Conservation (phyloP, 2,888 invertebrate species). For the Lottia scabra region DNA sequence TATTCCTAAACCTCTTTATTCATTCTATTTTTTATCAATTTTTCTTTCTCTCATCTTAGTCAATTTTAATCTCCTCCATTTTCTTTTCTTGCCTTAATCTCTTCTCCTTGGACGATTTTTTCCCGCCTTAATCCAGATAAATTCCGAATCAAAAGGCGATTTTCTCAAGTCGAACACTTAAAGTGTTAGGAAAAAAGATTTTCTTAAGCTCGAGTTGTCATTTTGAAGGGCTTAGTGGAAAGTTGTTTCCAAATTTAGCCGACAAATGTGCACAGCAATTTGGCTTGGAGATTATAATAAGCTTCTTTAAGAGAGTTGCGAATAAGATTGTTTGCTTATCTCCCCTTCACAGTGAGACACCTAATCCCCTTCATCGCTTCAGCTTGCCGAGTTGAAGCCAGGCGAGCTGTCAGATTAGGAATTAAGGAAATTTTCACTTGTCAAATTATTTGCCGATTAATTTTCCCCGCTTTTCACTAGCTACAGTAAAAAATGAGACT, state of each 20-base stretch:
- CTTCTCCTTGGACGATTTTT: no score
- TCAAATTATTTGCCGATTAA: slow-evolving; percentile 2
- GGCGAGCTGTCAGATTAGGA: neutral
- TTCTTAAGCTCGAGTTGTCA: neutral
- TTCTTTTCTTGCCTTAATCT: no score
- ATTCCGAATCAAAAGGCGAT: no score
- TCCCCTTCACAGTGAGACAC: slow-evolving; percentile 13
- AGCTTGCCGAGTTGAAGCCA: neutral
- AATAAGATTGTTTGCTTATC: slow-evolving; percentile 48
- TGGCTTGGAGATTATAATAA: slow-evolving; percentile 38
- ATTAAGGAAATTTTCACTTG: neutral
- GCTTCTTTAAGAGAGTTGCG: slow-evolving; percentile 35
- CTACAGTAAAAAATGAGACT: neutral
- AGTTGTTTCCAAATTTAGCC: slow-evolving; percentile 32
- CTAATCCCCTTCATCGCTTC: neutral
- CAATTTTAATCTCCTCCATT: no score
- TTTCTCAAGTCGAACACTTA: neutral
- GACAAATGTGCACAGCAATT: slow-evolving; percentile 41
- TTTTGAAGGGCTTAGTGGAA: neutral
- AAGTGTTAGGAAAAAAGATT: neutral
- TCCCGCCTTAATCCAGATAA: no score
- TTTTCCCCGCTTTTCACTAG: neutral
- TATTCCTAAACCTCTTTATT: no score
- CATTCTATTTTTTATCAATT: no score
- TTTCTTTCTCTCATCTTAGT: no score